A percentile compares a stretch with the other conserved stretches of the same genome.
phyloP scores from a whole-genome alignment of 2,888 invertebrate species.

The Aproaerema taeniolella region DNA sequence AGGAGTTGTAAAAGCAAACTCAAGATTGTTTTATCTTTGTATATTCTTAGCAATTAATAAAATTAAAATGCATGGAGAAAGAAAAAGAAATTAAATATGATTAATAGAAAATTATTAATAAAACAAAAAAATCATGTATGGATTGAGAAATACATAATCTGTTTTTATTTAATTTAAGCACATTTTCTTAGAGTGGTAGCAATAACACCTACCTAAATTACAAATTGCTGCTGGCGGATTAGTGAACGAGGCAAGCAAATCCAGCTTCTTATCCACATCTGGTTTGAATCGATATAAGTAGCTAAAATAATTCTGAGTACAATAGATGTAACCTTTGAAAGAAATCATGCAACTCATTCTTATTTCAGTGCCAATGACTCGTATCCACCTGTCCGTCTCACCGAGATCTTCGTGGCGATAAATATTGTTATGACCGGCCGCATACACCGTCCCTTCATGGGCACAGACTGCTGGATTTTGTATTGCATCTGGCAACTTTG shows the following conservation, averaged over 20 bases:
- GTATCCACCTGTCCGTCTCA: constrained; percentile 37
- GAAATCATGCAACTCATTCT: constrained; percentile 44
- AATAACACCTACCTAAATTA: constrained; percentile 53
- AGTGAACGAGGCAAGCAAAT: constrained; percentile 35
- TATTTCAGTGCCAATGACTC: constrained; percentile 35
- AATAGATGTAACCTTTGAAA: constrained; percentile 50
- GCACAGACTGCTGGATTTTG: constrained; percentile 55
- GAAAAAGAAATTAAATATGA: no score
- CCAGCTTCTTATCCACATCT: constrained; percentile 32
- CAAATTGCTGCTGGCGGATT: constrained; percentile 47
- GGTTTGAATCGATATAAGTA: constrained; percentile 52
- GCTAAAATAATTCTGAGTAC: constrained; percentile 51
- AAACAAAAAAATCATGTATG: no score
- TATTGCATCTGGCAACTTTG: constrained; percentile 50
- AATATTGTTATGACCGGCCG: constrained; percentile 46
- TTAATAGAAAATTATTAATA: no score
- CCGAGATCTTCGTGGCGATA: constrained; percentile 43
- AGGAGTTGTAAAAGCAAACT: no score
- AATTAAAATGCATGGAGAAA: no score
- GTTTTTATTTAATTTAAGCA: no score
- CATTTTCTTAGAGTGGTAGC: no score
- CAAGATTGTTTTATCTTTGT: no score
- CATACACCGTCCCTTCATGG: constrained; percentile 44
- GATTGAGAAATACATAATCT: no score
- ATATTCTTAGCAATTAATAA: no score